A percentile compares a stretch with the other conserved stretches of the same genome.
Conservation (phyloP, 2,888 invertebrate species). For the Tipula vernalis region DNA sequence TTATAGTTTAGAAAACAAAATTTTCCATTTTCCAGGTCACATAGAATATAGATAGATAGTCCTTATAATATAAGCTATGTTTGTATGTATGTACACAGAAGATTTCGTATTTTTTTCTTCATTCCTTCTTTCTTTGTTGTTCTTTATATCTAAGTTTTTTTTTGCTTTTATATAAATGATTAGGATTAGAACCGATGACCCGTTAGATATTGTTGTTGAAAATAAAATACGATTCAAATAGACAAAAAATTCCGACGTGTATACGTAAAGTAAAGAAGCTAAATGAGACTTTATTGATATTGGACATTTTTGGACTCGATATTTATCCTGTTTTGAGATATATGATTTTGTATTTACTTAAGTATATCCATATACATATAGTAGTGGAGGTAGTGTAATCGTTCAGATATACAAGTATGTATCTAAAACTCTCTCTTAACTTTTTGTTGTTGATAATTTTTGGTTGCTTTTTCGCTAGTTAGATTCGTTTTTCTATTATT, state of each 20-base stretch:
- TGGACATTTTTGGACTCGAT: constrained; percentile 13
- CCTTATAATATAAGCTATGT: background rate
- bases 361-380: background rate
- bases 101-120: background rate
- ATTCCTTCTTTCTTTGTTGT: background rate
- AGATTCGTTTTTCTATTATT: background rate
- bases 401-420: background rate
- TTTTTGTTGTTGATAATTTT: background rate
- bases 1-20: constrained; percentile 4
- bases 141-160: background rate
- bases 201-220: constrained; percentile 7
- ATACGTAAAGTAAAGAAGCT: constrained; percentile 12
- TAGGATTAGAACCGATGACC: constrained; percentile 8
- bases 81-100: background rate
- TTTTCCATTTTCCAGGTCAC: constrained; percentile 4
- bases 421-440: background rate
- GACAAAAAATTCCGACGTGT: background rate
- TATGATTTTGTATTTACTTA: constrained; percentile 13
- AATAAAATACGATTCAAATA: constrained; percentile 4
- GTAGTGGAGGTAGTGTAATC: background rate
- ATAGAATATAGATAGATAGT: background rate
- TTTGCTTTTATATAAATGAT: constrained; percentile 5
- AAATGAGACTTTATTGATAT: constrained; percentile 17
- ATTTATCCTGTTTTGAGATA: constrained; percentile 10
- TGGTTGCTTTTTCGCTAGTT: background rate